These are phyloP conservation scores for Oostethus manadensis DNA, from an alignment of 2,113 vertebrate genomes.

Conservation along the genomic window DNA sequence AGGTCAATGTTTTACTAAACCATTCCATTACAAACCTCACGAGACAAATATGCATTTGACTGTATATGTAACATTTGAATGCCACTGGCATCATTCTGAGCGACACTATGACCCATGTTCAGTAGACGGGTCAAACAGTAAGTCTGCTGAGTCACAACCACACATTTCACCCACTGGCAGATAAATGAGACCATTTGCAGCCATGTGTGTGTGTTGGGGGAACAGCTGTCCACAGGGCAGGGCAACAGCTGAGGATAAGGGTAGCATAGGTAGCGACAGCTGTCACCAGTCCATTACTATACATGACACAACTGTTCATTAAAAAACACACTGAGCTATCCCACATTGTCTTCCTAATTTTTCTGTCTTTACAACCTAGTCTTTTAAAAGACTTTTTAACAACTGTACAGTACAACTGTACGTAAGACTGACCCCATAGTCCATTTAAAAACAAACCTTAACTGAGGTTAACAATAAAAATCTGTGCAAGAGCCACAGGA, in stretches of 20 bases:
- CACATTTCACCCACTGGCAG: conserved; percentile 64
- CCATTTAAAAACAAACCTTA: neutral
- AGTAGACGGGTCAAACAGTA: conserved; percentile 19
- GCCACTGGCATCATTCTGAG: neutral
- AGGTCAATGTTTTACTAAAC: conserved; percentile 42
- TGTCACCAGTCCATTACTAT: conserved; percentile 78
- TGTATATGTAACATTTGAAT: neutral
- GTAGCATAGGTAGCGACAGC: conserved; percentile 76
- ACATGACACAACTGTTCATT: conserved; percentile 62
- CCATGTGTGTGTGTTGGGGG: conserved; percentile 62
- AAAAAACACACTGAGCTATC: conserved; percentile 56
- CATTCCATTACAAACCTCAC: conserved; percentile 37
- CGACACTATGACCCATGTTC: conserved; percentile 5
- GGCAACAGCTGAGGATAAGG: conserved; percentile 88
- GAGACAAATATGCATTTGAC: conserved; percentile 5
- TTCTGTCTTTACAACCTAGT: neutral
- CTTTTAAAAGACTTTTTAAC: conserved; percentile 5
- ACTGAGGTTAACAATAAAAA: neutral
- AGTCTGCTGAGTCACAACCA: conserved; percentile 69
- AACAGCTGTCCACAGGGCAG: conserved; percentile 89
- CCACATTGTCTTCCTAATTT: conserved; percentile 32
- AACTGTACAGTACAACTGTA: no score
- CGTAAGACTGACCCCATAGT: no score
- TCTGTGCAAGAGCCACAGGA: conserved; percentile 9
- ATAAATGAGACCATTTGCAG: conserved; percentile 79